Evolutionary conservation across 1,140 invertebrate genomes (phyloP), one percentile per base, ranked within the genome.

Genomic region (Drosophila kohkoa): DNA sequence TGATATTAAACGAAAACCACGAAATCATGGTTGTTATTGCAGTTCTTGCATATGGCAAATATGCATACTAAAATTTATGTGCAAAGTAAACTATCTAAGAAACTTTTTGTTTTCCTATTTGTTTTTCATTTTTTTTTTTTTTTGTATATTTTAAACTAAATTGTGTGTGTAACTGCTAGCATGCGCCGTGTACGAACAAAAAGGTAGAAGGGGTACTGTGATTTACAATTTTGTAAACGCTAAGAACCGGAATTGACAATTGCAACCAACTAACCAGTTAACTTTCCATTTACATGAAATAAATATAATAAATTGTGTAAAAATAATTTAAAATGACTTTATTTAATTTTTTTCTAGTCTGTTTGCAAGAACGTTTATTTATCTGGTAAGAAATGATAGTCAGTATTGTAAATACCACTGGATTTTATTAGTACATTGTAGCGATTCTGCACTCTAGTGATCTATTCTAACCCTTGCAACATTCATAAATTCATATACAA

Each of bases 31-130:
- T 54, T 52, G 30, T 13, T 62, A 62, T 62, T 69, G 65, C 54
- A 67, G 70, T 73, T 72, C 69, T 72, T 72, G 69, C 70, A 54
- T 73, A 45, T 48, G 28, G 38, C 64, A 68, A 59, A 43, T 57
- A 46, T 60, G 55, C 57, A 15, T 46, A 55, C n/a, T 54, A 62
- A 58, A 55, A 28, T 8, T 60, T 11, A 67, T 52, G 64, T 73
- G 70, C 55, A 13, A 46, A 52, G 54, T 72, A 66, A 72, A 72
- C 69, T 66, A 72, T 32, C 32, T 65, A 51, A 58, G 32, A 25
- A 55, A 16, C 4, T 49, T 69, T 48, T 68, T 38, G 11, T 35
- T 45, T 38, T 67, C 5, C 20, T 13, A 25, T 25, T 25, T 25
- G 20, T 35, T 20, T n/a, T 51, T 41, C 8, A 8, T 38, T 1